Evolutionary conservation across 1,140 invertebrate genomes (phyloP), one percentile per base, ranked within the genome.

Genomic region (Drosophila seguyi): DNA sequence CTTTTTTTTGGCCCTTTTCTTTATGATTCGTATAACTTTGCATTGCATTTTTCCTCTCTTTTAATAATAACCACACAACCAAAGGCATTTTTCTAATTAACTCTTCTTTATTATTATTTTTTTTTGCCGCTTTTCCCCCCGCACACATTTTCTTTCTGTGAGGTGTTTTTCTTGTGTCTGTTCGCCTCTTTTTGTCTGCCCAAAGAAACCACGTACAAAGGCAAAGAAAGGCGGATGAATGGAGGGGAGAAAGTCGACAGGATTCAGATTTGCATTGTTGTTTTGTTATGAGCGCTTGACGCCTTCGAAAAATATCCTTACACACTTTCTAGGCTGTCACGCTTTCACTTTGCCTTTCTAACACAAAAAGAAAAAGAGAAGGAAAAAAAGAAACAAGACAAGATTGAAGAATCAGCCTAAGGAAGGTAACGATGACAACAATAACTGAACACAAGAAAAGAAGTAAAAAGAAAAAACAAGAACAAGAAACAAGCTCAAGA

Each of bases 231-330:
- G 42, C 41, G 55, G 39, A 58, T 34, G 42, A 58, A 41, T 41
- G 41, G 38, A 38, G 38, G 38, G 13, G 22, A 4, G 22, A 25
- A 25, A 55, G 52, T 55, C 8, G 48, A 34, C 34, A 36, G 41
- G 41, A 74, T 52, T 74, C 34, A 25, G 69, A 74, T 73, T 72
- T 74, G 57, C 66, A 69, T 69, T 69, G 66, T 62, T 69, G 61
- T 38, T 69, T 69, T 44, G 66, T 67, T 67, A 22, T 41, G n/a
- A 44, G 47, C 66, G 29, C 48, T 67, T 69, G 45, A 67, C 62
- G 66, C 66, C 66, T 67, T 69, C 22, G 50, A 53, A 65, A 67
- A 53, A 53, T 22, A 53, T 55, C 62, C 52, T 55, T 69, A 62
- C 42, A 52, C 61, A 69, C 66, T 69, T 69, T 69, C 47, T 31